Conservation (phyloP, 2,113 vertebrate genomes). For the Podilymbus podiceps region DNA sequence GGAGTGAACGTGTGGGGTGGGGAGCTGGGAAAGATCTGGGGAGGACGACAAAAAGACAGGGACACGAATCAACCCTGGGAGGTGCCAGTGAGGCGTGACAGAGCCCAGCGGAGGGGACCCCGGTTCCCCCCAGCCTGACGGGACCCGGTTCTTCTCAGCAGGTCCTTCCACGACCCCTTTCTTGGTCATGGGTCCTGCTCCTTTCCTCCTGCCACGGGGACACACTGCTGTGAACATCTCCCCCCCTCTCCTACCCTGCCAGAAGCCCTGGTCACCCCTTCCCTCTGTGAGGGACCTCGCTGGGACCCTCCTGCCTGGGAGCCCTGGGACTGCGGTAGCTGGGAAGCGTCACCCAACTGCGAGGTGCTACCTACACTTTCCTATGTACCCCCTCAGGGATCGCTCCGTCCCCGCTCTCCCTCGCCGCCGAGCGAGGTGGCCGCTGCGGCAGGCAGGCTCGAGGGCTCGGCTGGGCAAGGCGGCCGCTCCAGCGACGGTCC, state of each 20-base stretch:
- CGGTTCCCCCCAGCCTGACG: not conserved
- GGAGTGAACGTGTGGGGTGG: constrained; percentile 55
- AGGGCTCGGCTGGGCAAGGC: not conserved
- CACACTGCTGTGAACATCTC: too few species aligned
- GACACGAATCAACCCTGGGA: not conserved
- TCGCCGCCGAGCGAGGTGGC: not conserved
- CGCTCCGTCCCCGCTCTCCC: rapidly evolving
- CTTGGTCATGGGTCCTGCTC: not conserved
- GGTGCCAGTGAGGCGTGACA: not conserved
- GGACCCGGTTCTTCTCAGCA: rapidly evolving
- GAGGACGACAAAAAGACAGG: constrained; percentile 45
- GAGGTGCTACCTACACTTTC: not conserved
- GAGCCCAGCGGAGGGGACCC: not conserved
- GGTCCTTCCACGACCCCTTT: not conserved
- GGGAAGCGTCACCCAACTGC: rapidly evolving
- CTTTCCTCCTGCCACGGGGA: not conserved
- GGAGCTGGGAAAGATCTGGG: constrained; percentile 60
- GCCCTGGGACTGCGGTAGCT: not conserved
- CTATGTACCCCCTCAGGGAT: not conserved
- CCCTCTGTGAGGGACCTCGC: not conserved
- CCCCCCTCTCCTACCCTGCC: not conserved
- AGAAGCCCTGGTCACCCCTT: not conserved
- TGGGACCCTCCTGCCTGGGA: not conserved
- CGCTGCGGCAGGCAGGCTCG: rapidly evolving
- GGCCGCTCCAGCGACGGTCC: not conserved